phyloP scores from a whole-genome alignment of 2,113 vertebrate species.

The Pavo muticus region DNA sequence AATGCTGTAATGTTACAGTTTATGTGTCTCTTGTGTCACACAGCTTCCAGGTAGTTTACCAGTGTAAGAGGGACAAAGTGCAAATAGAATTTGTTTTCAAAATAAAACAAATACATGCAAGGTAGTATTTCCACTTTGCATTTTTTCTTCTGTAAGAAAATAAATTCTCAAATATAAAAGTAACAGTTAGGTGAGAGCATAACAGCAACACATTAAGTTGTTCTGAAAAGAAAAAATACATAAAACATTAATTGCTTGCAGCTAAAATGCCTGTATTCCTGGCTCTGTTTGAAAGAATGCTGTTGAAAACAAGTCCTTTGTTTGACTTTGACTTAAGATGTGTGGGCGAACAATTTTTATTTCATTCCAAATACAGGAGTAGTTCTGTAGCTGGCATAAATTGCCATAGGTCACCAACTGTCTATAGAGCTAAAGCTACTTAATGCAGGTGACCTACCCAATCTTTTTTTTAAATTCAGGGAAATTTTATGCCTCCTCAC shows the following conservation, averaged over 20 bases:
- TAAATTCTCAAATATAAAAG: not conserved
- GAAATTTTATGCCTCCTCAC: not conserved
- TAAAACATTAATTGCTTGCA: not conserved
- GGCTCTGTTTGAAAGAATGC: not conserved
- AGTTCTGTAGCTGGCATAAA: not conserved
- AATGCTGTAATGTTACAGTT: not conserved
- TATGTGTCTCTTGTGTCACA: not conserved
- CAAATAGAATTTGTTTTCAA: not conserved
- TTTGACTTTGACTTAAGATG: not conserved
- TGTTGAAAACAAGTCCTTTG: not conserved
- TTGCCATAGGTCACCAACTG: not conserved
- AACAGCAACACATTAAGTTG: not conserved
- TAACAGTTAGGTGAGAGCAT: not conserved
- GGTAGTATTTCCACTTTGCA: not conserved
- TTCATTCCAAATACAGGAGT: not conserved
- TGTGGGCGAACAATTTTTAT: not conserved
- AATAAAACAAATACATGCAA: not conserved
- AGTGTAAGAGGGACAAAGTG: not conserved
- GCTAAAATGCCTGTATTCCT: not conserved
- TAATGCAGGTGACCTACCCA: not conserved
- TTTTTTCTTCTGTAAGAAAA: not conserved
- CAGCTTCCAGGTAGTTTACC: not conserved
- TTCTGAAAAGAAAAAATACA: not conserved
- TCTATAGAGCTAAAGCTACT: not conserved
- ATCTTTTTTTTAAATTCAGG: not conserved